These are phyloP conservation scores for Hoplodrina blanda DNA, from an alignment of 2,888 invertebrate species.

Conservation along the genomic window DNA sequence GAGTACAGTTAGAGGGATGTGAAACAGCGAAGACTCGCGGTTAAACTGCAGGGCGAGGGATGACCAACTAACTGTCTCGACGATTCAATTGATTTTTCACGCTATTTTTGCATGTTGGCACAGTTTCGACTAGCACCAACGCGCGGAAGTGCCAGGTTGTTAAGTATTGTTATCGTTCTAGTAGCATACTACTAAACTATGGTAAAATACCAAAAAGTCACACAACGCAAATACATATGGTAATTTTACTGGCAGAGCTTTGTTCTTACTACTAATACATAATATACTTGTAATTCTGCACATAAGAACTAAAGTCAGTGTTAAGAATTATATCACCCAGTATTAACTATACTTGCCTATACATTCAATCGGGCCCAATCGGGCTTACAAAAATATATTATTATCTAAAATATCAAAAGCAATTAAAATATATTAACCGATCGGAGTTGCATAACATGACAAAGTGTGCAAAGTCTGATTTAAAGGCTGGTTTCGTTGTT, in stretches of 20 bases:
- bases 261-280: not conserved
- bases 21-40: constrained; percentile 75
- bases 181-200: constrained; percentile 36
- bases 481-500: constrained; percentile 11
- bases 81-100: constrained; percentile 86
- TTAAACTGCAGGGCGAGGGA: constrained; percentile 80
- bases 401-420: not conserved
- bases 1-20: constrained; percentile 70
- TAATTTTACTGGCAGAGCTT: constrained; percentile 32
- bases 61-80: constrained; percentile 75
- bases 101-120: constrained; percentile 87
- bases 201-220: constrained; percentile 33
- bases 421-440: not conserved
- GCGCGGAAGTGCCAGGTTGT: constrained; percentile 50
- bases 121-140: constrained; percentile 71
- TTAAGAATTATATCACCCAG: too few species aligned
- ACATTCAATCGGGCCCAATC: not conserved
- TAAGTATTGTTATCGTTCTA: constrained; percentile 46
- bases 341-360: not conserved
- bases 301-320: constrained; percentile 16
- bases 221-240: constrained; percentile 38
- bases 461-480: not conserved
- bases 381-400: too few species aligned
- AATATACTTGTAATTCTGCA: constrained; percentile 12
- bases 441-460: not conserved